Conservation (phyloP, 1,140 invertebrate genomes). For the Polypedilum vanderplanki region DNA sequence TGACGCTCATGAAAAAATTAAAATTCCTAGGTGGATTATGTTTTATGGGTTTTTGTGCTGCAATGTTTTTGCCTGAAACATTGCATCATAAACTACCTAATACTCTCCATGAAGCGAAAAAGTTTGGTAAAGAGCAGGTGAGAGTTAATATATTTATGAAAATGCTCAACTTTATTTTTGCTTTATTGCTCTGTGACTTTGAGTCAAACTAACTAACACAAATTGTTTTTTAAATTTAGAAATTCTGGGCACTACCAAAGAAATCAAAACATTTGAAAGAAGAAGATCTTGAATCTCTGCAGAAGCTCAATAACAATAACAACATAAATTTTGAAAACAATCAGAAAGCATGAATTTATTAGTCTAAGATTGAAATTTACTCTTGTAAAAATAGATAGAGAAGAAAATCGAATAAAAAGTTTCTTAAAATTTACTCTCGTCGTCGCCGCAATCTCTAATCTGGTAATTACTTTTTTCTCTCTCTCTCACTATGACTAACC, state of each 20-base stretch:
- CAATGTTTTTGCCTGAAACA: constrained; percentile 63
- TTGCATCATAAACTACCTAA: constrained; percentile 60
- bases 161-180: background rate
- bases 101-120: constrained; percentile 60
- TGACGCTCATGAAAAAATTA: constrained; percentile 31
- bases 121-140: constrained; percentile 56
- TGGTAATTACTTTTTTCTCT: too few species aligned
- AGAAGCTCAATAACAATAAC: background rate
- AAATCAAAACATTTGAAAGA: background rate
- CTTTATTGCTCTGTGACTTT: background rate
- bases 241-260: background rate
- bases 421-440: too few species aligned
- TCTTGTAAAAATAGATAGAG: too few species aligned
- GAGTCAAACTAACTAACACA: background rate
- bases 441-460: too few species aligned
- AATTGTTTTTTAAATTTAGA: background rate
- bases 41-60: constrained; percentile 49
- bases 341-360: too few species aligned
- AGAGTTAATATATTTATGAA: too few species aligned
- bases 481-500: too few species aligned
- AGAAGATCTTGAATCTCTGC: background rate
- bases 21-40: constrained; percentile 39
- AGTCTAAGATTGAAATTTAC: too few species aligned
- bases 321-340: too few species aligned
- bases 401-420: too few species aligned